Base-by-base conservation (phyloP, 2,113 vertebrate species). In the Tylochromis polylepis region DNA sequence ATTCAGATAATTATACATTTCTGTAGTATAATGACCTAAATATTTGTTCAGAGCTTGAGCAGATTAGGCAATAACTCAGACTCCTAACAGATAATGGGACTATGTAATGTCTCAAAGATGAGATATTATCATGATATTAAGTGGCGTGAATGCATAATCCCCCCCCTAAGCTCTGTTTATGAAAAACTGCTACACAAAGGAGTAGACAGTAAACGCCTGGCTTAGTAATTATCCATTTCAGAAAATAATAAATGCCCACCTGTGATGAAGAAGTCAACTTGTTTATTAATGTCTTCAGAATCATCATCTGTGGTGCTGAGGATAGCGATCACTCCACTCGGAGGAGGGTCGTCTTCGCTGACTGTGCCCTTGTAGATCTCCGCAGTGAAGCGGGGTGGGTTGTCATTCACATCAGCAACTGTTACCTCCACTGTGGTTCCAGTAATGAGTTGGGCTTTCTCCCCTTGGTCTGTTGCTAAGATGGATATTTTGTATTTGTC, bases 341-440 rank as follows among this genome's bases (percentile, higher is more conserved):
- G 97, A 2, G 97, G 97, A 6, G 97, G 97, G 85, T 99, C 98
- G 51, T 98, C 98, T 89, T 99, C 99, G 41, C 98, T 99, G 89
- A 99, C 98, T 1, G 98, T 99, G 79, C 99, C 99, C 92, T 99
- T 99, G 90, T 99, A 99, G 81, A 99, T 97, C 95, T 99, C 98
- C 0, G 98, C 98, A 2, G 97, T 98, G 87, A 99, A 99, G 16
- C 97, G 97, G 1, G 99, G 99, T 1, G 98, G 96, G 81, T 97
- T 99, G 91, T 99, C 99, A 6, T 99, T 99, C 78, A 98, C 97
- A 3, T 99, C 99, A 0, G 97, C 97, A 14, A 99, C 97, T 0
- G 95, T 97, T 2, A 99, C 97, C 62, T 97, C 97, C 90, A 99
- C 97, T 2, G 93, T 90, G 60, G 98, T 93, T 16, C 84, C 87